Conservation (phyloP, 2,113 vertebrate species). For the Mola mola region DNA sequence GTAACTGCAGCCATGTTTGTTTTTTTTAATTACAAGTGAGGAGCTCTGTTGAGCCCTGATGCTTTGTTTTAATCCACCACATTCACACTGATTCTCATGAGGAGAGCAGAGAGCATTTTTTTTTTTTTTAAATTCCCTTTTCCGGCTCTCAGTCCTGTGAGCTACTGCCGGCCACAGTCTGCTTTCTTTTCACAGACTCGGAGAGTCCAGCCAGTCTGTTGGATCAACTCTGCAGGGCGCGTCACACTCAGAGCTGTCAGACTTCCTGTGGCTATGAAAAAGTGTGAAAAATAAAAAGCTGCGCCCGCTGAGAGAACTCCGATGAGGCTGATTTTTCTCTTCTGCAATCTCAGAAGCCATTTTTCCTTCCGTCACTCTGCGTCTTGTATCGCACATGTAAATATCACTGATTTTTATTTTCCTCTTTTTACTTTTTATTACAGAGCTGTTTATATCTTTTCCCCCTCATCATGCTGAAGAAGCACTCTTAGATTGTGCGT, state of each 20-base stretch:
- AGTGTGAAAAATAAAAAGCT: conserved; percentile 18
- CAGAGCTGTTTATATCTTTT: conserved; percentile 68
- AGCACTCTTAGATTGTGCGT: conserved; percentile 62
- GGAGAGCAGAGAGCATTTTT: conserved; percentile 31
- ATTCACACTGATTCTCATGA: conserved; percentile 19
- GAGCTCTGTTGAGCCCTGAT: background rate
- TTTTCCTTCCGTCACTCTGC: too few species aligned
- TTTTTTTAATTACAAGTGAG: conserved; percentile 4
- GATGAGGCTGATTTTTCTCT: conserved; percentile 14
- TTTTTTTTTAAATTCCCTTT: background rate
- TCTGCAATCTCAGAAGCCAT: conserved; percentile 39
- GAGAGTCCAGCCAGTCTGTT: conserved; percentile 15
- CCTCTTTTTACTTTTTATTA: conserved; percentile 67
- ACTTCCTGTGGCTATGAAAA: conserved; percentile 58
- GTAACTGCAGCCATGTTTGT: conserved; percentile 24
- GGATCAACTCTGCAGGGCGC: conserved; percentile 8
- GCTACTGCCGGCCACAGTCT: conserved; percentile 1
- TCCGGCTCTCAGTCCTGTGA: background rate
- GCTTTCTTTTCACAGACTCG: conserved; percentile 17
- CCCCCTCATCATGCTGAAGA: conserved; percentile 37
- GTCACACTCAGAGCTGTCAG: conserved; percentile 60
- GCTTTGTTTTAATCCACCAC: conserved; percentile 3
- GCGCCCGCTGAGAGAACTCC: conserved; percentile 9
- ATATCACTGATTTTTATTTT: conserved; percentile 71
- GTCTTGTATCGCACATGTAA: conserved; percentile 70